Conservation (phyloP, 37 sponge, comb jelly and placozoan genomes). For the Beroe forskalii region DNA sequence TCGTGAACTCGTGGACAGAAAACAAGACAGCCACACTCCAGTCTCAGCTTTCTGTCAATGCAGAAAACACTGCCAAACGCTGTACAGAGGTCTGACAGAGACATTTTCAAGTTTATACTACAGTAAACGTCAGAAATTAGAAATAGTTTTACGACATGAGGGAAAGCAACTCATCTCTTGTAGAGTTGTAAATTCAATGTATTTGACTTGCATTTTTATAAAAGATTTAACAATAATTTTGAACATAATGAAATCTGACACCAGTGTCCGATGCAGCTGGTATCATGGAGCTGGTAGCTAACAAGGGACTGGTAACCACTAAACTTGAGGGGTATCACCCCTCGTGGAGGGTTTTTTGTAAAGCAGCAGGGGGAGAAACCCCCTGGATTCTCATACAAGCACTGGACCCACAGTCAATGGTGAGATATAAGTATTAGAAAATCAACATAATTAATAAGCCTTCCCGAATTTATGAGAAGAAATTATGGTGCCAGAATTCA, state of each 20-base stretch:
- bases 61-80: neutral
- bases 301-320: neutral
- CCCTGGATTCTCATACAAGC: neutral
- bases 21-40: neutral
- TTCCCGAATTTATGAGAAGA: too few relatives aligned
- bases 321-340: slow-evolving; percentile 23
- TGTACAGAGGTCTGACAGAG: neutral
- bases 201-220: too few relatives aligned
- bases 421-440: too few relatives aligned
- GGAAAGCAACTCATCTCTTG: too few relatives aligned
- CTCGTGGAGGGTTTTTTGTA: slow-evolving; percentile 32
- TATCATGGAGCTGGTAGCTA: slow-evolving; percentile 18
- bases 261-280: neutral
- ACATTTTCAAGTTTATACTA: too few relatives aligned
- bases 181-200: too few relatives aligned
- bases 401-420: slow-evolving; percentile 26
- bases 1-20: neutral
- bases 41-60: neutral
- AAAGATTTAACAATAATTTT: too few relatives aligned
- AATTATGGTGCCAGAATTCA: too few relatives aligned
- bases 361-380: neutral
- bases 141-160: too few relatives aligned
- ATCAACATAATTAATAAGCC: too few relatives aligned
- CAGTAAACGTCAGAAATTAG: too few relatives aligned
- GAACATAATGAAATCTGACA: too few relatives aligned